Evolutionary conservation across 2,888 invertebrate species (phyloP), one percentile per base, ranked within the genome.

Genomic region (Caprella mutica): DNA sequence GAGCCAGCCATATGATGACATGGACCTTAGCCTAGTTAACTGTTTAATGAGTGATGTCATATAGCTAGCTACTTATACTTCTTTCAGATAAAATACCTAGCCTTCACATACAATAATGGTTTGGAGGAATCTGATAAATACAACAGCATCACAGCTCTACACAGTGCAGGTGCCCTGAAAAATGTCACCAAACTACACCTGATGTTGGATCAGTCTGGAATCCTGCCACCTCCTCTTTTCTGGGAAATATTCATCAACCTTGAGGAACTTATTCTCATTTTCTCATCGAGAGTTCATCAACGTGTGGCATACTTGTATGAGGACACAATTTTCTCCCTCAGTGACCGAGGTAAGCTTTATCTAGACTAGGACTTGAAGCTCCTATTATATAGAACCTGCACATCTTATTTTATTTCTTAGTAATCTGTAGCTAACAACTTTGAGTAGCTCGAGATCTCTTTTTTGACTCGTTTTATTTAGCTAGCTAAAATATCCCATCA

Each of bases 171-270:
- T 14, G 48, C 48, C 5, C 33, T 48, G 9, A 26, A 30, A 9
- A 9, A 27, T 19, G 33, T 48, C 48, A 5, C 29, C 19, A 17
- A 24, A 1, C 48, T 48, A 19, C 29, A 48, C n/a, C 29, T 48
- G 48, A 48, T 30, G n/a, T 30, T 48, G 26, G 48, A 48, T n/a
- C 29, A 30, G n/a, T 27, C 29, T 30, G 33, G 48, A 19, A 29
- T 48, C 12, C 48, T 48, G 30, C 48, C 48, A 14, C 48, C 48
- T 24, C 30, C 29, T 23, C 48, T 30, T 14, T 48, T 48, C 48
- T 48, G 48, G 48, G 48, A 48, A 27, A 29, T 30, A 27, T 48
- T 48, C 30, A 17, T 8, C n/a, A 48, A 29, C 19, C 48, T 48
- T 2, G 48, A 48, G 30, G 48, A 48, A 14, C 48, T 48, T 30